These are phyloP conservation scores for Drosophila robusta DNA, from an alignment of 2,888 invertebrate species.

Conservation along the genomic window DNA sequence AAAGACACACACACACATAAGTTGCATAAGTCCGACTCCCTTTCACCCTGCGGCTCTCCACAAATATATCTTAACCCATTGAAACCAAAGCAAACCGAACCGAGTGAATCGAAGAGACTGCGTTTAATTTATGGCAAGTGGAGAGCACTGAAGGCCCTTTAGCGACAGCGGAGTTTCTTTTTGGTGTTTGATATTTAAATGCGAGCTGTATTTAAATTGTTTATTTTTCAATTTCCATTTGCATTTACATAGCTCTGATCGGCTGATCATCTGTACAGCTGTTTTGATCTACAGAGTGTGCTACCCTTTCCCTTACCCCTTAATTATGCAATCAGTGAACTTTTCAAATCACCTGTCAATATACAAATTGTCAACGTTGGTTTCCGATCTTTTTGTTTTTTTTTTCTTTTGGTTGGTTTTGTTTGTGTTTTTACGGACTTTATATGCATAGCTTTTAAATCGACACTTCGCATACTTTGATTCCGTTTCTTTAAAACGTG, in stretches of 20 bases:
- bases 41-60: constrained; percentile 40
- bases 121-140: constrained; percentile 69
- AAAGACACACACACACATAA: constrained; percentile 26
- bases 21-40: constrained; percentile 66
- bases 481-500: constrained; percentile 30
- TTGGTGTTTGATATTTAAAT: constrained; percentile 40
- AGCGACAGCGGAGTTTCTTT: constrained; percentile 59
- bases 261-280: constrained; percentile 2
- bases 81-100: constrained; percentile 12
- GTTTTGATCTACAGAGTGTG: constrained; percentile 16
- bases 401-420: neutral
- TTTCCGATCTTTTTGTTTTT: constrained; percentile 3
- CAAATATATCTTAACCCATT: neutral
- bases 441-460: constrained; percentile 25
- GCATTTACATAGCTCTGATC: constrained; percentile 24
- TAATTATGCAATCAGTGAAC: constrained; percentile 22
- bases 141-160: constrained; percentile 55
- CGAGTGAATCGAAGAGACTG: constrained; percentile 28
- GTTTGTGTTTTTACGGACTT: constrained; percentile 7
- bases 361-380: constrained; percentile 18
- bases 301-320: neutral
- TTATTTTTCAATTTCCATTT: constrained; percentile 63
- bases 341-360: constrained; percentile 13
- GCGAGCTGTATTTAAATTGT: constrained; percentile 36
- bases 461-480: constrained; percentile 6